Base-by-base conservation (phyloP, 2,113 vertebrate genomes). In the Campylomormyrus tamandua region DNA sequence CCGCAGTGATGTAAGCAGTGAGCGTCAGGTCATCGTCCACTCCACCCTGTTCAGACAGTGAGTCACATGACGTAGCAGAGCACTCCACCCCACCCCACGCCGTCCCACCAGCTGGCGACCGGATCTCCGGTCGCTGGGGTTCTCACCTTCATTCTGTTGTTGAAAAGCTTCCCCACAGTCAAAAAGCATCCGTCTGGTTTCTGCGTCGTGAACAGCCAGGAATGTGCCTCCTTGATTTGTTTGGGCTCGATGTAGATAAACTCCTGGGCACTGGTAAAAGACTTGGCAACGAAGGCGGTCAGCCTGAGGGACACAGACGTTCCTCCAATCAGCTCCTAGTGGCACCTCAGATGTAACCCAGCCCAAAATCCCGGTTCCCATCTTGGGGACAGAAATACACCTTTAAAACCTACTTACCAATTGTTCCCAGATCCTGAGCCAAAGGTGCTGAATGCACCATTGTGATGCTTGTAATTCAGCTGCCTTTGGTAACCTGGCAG, bases 391-490 rank as follows among this genome's bases (percentile, higher is more conserved):
- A 49, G 66, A n/a, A 48, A 89, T 49, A 24, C 31, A 24, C 13
- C 6, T 89, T 15, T 19, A 31, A 52, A 77, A 35, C 24, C 31
- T 56, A n/a, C 96, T 96, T 94, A 98, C 98, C 97, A 98, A 19
- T 97, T 98, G 83, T 97, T 98, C 13, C 95, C 96, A 0, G 80
- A 7, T 89, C 95, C 94, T 5, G 94, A 87, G 83, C 97, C 96
- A 93, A 98, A 99, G 27, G 97, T 96, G 87, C 97, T 98, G 77
- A 97, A 98, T 17, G 97, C 96, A 0, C 97, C 97, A 0, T 96
- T 93, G 0, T 0, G 0, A 19, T 97, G 96, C 89, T 96, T 97
- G 93, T 98, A 99, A 91, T 95, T 97, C 50, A 98, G 94, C 21
- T 99, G 96, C 70, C 92, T 94, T 93, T 98, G 97, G 92, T 98